Evolutionary conservation across 2,888 invertebrate species (phyloP).

Genomic region (Rambutsinella grinnellia): DNA sequence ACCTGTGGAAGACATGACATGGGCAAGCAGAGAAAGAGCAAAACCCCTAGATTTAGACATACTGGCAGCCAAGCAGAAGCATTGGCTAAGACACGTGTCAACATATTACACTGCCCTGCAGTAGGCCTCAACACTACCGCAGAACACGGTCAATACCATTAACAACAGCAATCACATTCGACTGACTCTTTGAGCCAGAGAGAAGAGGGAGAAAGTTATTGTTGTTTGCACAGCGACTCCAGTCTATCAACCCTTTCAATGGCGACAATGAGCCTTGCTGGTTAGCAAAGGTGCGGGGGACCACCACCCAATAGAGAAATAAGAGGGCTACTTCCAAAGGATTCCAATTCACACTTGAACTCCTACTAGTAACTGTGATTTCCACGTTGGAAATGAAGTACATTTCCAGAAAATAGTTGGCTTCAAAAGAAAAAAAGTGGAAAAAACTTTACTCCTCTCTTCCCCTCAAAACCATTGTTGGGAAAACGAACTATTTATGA

Average conservation of each 20-base stretch:
- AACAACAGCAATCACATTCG: conserved; percentile 50
- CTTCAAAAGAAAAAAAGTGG: conserved; percentile 34
- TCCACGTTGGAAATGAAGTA: conserved; percentile 51
- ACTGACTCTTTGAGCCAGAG: conserved; percentile 34
- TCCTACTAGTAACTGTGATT: conserved; percentile 43
- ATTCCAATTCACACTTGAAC: conserved; percentile 52
- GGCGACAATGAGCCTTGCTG: conserved; percentile 42
- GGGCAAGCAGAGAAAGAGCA: conserved; percentile 63
- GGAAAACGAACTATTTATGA: conserved; percentile 32
- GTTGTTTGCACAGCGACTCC: conserved; percentile 22
- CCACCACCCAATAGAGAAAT: conserved; percentile 11
- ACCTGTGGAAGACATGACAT: conserved; percentile 65
- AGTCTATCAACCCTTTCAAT: conserved; percentile 31
- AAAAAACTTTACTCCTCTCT: conserved; percentile 29
- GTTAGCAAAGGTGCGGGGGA: conserved; percentile 22
- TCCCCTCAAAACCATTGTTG: conserved; percentile 36
- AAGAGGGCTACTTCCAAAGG: conserved; percentile 31
- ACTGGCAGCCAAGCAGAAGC: conserved; percentile 64
- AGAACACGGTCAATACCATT: conserved; percentile 52
- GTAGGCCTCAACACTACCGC: conserved; percentile 45
- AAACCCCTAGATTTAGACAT: conserved; percentile 63
- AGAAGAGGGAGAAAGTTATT: conserved; percentile 25
- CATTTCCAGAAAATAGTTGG: conserved; percentile 49
- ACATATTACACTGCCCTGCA: conserved; percentile 56
- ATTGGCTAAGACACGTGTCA: conserved; percentile 57